Evolutionary conservation across 64 coral and sea anemone species (phyloP), one percentile per base, ranked within the genome.

Genomic region (Montipora efflorescens): DNA sequence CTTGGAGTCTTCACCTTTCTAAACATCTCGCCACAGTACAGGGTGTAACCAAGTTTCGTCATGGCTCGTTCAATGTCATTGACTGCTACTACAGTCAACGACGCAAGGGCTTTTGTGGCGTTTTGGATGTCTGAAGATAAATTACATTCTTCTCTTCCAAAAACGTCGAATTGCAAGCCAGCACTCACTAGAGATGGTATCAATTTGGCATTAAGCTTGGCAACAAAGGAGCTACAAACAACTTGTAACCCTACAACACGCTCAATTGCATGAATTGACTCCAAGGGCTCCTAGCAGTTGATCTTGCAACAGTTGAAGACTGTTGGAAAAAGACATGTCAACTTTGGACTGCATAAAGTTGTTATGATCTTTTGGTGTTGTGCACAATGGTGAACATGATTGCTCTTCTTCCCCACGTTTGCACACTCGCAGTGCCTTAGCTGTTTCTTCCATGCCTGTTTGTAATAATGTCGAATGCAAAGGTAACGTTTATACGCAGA

Each of bases 51-150:
- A 3, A 76, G 48, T 88, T 88, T 77, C 18, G 0, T 14, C 51
- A 77, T 51, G 48, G 51, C 87, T 58, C 52, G 19, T 51, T 88
- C 70, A 12, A 89, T 77, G 22, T 78, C 74, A 48, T 89, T 78
- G 25, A 51, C n/a, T 12, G 44, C 20, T 6, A 89, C 8, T 0
- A 76, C 75, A 0, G 78, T 46, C 1, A 0, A 1, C 28, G 25
- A 28, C 1, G 25, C 25, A 0, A 28, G 73, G 87, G 10, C 71
- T 77, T 73, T 87, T 25, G 68, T 28, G 20, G 58, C 61, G 68
- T 74, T 12, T 14, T 48, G 74, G 21, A 77, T 0, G 0, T 89
- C 73, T 18, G 47, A n/a, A 5, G 59, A 44, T 22, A 64, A 44
- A 18, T 59, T 21, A 18, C 55, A 44, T 62, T 4, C 55, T 28